These are phyloP conservation scores for Poeciliopsis prolifica DNA, from an alignment of 2,113 vertebrate species.

Conservation along the genomic window DNA sequence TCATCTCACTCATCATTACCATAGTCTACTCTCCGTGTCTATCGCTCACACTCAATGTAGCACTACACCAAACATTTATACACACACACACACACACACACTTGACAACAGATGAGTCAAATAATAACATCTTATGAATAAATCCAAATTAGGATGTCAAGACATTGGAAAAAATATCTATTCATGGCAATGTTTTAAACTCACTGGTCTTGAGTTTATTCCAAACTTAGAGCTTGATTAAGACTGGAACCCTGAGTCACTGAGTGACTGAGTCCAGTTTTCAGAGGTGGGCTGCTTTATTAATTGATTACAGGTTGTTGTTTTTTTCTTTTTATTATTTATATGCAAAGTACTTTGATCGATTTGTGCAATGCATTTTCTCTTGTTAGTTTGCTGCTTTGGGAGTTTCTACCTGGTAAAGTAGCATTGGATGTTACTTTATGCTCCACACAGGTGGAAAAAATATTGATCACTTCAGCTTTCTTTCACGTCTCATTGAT, in stretches of 20 bases:
- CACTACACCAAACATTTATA: constrained; percentile 10
- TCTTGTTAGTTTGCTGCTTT: too few species aligned
- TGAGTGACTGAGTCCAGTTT: not conserved
- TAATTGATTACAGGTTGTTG: not conserved
- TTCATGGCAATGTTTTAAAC: not conserved
- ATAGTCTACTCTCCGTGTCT: constrained; percentile 48
- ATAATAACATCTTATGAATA: not conserved
- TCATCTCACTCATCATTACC: constrained; percentile 71
- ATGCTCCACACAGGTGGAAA: too few species aligned
- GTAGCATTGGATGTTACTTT: too few species aligned
- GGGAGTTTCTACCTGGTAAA: too few species aligned
- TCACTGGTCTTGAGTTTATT: not conserved
- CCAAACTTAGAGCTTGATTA: not conserved
- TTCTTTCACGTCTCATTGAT: too few species aligned
- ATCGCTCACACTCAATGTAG: constrained; percentile 28
- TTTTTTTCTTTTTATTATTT: not conserved
- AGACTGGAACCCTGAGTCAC: not conserved
- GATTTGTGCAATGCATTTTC: too few species aligned
- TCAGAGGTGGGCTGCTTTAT: not conserved
- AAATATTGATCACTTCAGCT: too few species aligned
- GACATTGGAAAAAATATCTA: not conserved
- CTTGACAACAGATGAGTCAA: not conserved
- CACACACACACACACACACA: not conserved
- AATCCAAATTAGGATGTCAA: not conserved
- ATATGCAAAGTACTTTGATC: not conserved